Conservation (phyloP, 2,113 vertebrate genomes). For the Perca flavescens region DNA sequence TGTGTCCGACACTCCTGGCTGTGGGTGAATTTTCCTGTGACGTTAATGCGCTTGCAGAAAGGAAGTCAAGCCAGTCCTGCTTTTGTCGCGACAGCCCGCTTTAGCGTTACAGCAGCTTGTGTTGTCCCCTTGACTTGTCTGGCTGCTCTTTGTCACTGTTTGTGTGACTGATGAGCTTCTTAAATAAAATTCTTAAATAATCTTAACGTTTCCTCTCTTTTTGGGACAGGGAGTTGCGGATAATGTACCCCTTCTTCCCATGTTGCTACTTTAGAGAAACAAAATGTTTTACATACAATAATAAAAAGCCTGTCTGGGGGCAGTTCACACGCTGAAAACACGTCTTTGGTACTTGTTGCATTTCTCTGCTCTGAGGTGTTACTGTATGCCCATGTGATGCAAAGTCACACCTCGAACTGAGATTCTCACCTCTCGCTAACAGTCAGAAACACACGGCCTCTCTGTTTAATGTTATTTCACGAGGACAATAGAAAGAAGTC, state of each 20-base stretch:
- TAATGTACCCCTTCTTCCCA: background rate
- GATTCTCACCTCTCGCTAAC: conserved; percentile 29
- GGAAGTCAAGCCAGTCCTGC: conserved; percentile 63
- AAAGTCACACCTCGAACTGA: conserved; percentile 46
- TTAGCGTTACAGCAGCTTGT: conserved; percentile 42
- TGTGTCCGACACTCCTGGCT: conserved; percentile 31
- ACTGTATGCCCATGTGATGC: background rate
- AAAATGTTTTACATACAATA: background rate
- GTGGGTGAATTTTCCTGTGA: conserved; percentile 66
- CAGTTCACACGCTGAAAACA: background rate
- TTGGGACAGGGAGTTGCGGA: background rate
- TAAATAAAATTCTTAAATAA: background rate
- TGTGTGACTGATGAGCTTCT: conserved; percentile 27
- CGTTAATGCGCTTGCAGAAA: conserved; percentile 56
- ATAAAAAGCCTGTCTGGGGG: background rate
- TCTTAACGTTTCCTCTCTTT: background rate
- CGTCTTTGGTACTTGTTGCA: background rate
- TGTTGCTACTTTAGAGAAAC: background rate
- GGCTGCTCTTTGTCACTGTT: conserved; percentile 17
- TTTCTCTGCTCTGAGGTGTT: conserved; percentile 16
- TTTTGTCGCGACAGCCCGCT: conserved; percentile 30
- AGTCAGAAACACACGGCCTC: background rate
- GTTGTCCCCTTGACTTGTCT: background rate
- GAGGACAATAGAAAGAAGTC: conserved; percentile 1
- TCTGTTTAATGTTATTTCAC: background rate